Evolutionary conservation across 2,888 invertebrate species (phyloP), one percentile per base, ranked within the genome.

Genomic region (Leptodirus hochenwartii): DNA sequence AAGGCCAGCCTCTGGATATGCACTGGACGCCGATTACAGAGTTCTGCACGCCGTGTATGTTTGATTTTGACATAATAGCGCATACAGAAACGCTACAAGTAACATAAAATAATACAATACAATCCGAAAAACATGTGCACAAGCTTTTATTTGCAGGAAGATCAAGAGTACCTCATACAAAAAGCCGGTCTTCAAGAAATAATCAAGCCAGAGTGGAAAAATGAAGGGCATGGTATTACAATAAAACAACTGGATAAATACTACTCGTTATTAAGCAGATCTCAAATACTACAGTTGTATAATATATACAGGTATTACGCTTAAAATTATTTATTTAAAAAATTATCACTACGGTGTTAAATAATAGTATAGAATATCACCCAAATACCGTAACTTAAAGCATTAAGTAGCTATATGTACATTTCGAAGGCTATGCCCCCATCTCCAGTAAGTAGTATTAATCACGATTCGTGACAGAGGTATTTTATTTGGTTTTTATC

Each of bases 31-130:
- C 84, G 0, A 72, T 80, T 41, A 71, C 74, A 1, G 69, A 69
- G 45, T 82, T 84, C 51, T 85, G 84, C 50, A 82, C 84, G 17
- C 84, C 84, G 1, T 84, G 84, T 54, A 71, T 79, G 58, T 77
- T 81, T 42, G 66, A 75, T 47, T 80, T 82, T 45, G 76, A 80
- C 49, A 64, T 81, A 29, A 75, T 82, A 41, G 66, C 78, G 33
- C 82, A 82, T 58, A 82, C 80, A 43, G 82, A 82, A 53, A 81
- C 81, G 9, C 58, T 84, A 28, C 74, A 79, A 43, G 77, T 76
- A 50, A 50, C 49, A 8, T 20, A 6, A n/a, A 20, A 20, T 20
- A 20, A 20, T 20, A 20, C 20, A 20, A 20, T 8, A 20, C n/a
- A 20, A 8, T 20, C n/a, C n/a, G 20, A 20, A 20, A 20, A 20